Evolutionary conservation across 1,140 invertebrate species (phyloP).

Genomic region (Drosophila nigromelanica): DNA sequence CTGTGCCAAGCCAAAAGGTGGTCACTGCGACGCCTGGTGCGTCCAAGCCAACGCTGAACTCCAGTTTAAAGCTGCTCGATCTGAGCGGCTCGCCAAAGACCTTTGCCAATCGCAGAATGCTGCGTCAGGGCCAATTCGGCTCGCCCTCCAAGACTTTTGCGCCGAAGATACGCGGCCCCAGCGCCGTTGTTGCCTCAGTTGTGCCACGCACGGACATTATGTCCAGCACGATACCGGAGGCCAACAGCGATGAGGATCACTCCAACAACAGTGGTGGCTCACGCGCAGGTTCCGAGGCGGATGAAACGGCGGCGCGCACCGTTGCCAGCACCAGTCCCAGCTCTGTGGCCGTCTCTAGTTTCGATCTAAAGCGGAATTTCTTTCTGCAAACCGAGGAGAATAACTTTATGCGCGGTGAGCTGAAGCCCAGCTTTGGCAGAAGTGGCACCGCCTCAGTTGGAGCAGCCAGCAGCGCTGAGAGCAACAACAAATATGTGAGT

Average conservation of each 20-base stretch:
- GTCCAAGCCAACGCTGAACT: slow-evolving; percentile 73
- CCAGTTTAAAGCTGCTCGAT: slow-evolving; percentile 85
- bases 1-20: slow-evolving; percentile 13
- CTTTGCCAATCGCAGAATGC: slow-evolving; percentile 86
- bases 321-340: slow-evolving; percentile 31
- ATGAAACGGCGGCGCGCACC: slow-evolving; percentile 23
- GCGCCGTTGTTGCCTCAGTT: slow-evolving; percentile 88
- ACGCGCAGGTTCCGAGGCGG: slow-evolving; percentile 44
- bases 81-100: slow-evolving; percentile 88
- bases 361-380: slow-evolving; percentile 80
- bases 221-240: slow-evolving; percentile 93
- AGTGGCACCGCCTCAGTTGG: slow-evolving; percentile 17
- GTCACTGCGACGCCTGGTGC: slow-evolving; percentile 22
- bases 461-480: slow-evolving; percentile 24
- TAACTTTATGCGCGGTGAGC: slow-evolving; percentile 83
- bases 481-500: slow-evolving; percentile 62
- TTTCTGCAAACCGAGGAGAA: slow-evolving; percentile 84
- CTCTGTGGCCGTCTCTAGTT: slow-evolving; percentile 47
- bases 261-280: slow-evolving; percentile 71
- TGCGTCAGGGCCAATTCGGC: slow-evolving; percentile 85
- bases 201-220: slow-evolving; percentile 91
- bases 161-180: slow-evolving; percentile 86
- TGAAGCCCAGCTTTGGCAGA: slow-evolving; percentile 69
- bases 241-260: slow-evolving; percentile 88
- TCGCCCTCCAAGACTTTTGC: slow-evolving; percentile 85